These are phyloP conservation scores for Drosophila simulans DNA, from an alignment of 1,140 invertebrate genomes.

Conservation along the genomic window DNA sequence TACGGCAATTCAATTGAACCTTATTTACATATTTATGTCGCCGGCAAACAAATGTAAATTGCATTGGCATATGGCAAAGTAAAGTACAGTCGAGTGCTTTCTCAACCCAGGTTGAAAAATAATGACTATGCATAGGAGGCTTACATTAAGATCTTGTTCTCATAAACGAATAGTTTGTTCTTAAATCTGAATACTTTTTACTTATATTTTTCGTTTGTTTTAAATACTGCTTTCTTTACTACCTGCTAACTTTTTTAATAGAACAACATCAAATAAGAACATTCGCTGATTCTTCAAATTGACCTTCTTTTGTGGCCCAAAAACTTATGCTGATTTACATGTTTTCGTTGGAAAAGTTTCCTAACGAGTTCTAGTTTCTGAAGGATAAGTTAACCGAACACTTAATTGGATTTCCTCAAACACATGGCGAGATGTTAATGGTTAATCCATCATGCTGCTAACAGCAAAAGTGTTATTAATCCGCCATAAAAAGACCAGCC, in stretches of 20 bases:
- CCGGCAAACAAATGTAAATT: conserved; percentile 41
- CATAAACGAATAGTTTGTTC: no score
- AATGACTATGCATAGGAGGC: no score
- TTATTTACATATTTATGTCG: conserved; percentile 46
- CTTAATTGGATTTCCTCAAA: conserved; percentile 1
- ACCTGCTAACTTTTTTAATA: conserved; percentile 8
- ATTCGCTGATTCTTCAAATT: not conserved
- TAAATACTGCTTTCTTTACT: no score
- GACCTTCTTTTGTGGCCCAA: not conserved
- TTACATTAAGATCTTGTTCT: no score
- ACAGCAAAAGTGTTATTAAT: conserved; percentile 7
- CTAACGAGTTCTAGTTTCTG: conserved; percentile 6
- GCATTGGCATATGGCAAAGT: conserved; percentile 3
- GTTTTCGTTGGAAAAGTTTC: conserved; percentile 13
- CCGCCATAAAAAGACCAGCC: not conserved
- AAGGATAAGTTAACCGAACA: not conserved
- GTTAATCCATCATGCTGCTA: not conserved
- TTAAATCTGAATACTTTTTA: no score
- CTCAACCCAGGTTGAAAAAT: not conserved
- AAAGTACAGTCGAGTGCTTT: conserved; percentile 12
- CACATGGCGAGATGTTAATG: not conserved
- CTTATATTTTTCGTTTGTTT: no score
- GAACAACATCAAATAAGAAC: conserved; percentile 14
- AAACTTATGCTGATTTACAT: conserved; percentile 10
- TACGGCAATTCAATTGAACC: conserved; percentile 31